A percentile compares a stretch with the other conserved stretches of the same genome.
Evolutionary conservation across 2,113 vertebrate genomes (phyloP).

Genomic region (Arenaria interpres): DNA sequence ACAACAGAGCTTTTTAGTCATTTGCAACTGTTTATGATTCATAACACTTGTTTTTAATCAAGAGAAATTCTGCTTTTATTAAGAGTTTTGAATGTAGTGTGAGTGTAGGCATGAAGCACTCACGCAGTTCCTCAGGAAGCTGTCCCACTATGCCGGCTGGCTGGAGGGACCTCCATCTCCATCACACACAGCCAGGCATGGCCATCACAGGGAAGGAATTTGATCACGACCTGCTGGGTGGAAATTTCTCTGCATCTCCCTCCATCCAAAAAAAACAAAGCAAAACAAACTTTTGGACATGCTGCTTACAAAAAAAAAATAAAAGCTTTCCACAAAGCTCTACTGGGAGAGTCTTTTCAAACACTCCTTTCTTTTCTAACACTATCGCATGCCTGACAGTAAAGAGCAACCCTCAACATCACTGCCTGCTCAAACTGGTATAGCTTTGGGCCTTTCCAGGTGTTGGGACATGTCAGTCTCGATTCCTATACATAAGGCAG

Average conservation of each 20-base stretch:
- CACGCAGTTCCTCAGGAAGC: background rate
- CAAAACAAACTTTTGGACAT: background rate
- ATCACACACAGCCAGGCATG: background rate
- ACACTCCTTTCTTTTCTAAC: background rate
- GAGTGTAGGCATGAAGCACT: background rate
- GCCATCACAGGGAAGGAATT: background rate
- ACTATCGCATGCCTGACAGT: background rate
- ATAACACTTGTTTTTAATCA: slow-evolving; percentile 74
- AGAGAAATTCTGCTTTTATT: slow-evolving; percentile 46
- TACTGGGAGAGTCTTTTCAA: background rate
- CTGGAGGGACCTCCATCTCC: background rate
- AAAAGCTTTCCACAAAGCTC: background rate
- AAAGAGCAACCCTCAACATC: background rate
- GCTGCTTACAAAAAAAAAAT: background rate
- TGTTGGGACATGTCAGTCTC: background rate
- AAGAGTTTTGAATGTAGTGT: background rate
- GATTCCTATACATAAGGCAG: background rate
- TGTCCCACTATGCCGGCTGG: background rate
- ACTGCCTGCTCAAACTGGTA: background rate
- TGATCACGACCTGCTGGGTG: background rate
- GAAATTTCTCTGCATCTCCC: background rate
- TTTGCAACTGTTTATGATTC: slow-evolving; percentile 36
- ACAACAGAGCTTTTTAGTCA: slow-evolving; percentile 23
- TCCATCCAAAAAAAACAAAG: background rate
- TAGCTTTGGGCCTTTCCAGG: background rate